A percentile compares a stretch with the other conserved stretches of the same genome.
Conservation (phyloP, 2,888 invertebrate species). For the Drosophila siamana region DNA sequence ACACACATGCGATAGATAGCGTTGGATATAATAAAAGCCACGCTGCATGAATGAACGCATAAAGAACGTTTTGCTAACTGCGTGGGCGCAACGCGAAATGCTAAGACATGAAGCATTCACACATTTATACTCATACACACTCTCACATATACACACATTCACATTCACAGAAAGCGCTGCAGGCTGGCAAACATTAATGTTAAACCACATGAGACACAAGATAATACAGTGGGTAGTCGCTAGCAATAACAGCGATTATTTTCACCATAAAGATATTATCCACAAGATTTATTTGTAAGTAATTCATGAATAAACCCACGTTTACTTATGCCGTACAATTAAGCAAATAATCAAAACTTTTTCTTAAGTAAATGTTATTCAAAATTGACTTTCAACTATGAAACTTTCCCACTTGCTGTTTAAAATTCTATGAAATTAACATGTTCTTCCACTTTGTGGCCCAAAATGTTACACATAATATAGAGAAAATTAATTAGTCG, state of each 20-base stretch:
- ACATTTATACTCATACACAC: too few relatives aligned
- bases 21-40: conserved; percentile 60
- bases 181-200: conserved; percentile 38
- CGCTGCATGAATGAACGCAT: conserved; percentile 66
- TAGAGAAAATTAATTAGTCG: too few relatives aligned
- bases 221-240: conserved; percentile 25
- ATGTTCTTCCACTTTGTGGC: too few relatives aligned
- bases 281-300: neutral
- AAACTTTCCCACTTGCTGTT: too few relatives aligned
- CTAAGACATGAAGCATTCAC: conserved; percentile 12
- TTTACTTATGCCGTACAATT: neutral
- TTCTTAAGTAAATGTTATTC: neutral
- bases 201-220: conserved; percentile 5
- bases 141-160: conserved; percentile 4
- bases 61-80: conserved; percentile 45
- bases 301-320: neutral
- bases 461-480: too few relatives aligned
- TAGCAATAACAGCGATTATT: conserved; percentile 4
- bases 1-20: too few relatives aligned
- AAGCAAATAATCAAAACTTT: neutral
- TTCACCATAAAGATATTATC: neutral
- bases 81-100: conserved; percentile 35
- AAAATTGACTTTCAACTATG: too few relatives aligned
- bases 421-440: too few relatives aligned
- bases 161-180: conserved; percentile 41